Conservation (phyloP, 2,113 vertebrate genomes). For the Paracanthobrama guichenoti region DNA sequence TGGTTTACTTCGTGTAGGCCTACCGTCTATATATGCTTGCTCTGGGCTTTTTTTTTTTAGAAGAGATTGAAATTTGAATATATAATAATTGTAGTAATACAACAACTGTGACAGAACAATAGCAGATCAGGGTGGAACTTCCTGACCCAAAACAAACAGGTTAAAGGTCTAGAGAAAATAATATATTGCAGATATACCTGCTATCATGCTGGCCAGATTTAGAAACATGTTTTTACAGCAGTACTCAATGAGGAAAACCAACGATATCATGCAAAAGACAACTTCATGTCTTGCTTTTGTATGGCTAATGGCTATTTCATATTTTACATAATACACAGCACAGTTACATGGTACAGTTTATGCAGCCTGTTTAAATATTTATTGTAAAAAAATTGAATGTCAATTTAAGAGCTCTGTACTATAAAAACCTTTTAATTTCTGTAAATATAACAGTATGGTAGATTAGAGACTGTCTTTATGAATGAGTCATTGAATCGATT, state of each 20-base stretch:
- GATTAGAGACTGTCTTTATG: background rate
- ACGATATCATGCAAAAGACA: background rate
- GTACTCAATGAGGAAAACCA: background rate
- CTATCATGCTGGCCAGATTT: conserved; percentile 35
- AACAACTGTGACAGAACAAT: conserved; percentile 69
- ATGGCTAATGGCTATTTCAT: background rate
- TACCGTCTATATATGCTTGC: conserved; percentile 17
- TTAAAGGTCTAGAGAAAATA: conserved; percentile 66
- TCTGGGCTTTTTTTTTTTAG: conserved; percentile 20
- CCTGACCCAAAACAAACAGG: conserved; percentile 71
- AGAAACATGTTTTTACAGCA: conserved; percentile 38
- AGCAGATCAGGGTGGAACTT: conserved; percentile 75
- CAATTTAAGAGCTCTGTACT: background rate
- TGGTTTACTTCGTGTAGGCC: conserved; percentile 32
- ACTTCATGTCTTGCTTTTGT: background rate
- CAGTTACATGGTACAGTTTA: no score
- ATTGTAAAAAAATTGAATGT: background rate
- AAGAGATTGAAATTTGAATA: conserved; percentile 46
- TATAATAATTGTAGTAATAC: conserved; percentile 58
- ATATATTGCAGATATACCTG: conserved; percentile 53
- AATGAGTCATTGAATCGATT: background rate
- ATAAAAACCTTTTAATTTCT: background rate
- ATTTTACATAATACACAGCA: background rate
- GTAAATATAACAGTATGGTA: background rate
- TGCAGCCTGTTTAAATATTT: background rate